These are phyloP conservation scores for Sepioteuthis lessoniana DNA, from an alignment of 2,888 invertebrate genomes.

Conservation along the genomic window DNA sequence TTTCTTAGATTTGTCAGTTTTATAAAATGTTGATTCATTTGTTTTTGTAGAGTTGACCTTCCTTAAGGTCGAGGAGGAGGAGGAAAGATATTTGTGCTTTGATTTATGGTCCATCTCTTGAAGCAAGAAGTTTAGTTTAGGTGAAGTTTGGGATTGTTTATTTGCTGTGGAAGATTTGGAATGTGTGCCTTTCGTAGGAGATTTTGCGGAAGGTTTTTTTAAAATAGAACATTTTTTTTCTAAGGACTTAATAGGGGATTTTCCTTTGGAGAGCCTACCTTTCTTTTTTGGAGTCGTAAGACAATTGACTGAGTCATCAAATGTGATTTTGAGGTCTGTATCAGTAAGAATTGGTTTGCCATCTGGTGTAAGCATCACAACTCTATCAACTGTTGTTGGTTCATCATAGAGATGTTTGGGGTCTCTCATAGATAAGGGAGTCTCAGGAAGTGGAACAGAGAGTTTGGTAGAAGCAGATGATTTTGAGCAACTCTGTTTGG, in stretches of 20 bases:
- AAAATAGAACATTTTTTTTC: not conserved
- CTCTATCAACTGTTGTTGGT: constrained; percentile 37
- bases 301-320: not conserved
- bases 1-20: not conserved
- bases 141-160: not conserved
- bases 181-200: not conserved
- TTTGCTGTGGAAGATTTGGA: not conserved
- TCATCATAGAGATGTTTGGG: not conserved
- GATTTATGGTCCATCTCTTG: not conserved
- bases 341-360: not conserved
- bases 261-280: not conserved
- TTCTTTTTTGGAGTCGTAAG: not conserved
- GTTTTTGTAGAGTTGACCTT: not conserved
- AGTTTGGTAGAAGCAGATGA: not conserved
- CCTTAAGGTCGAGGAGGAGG: not conserved
- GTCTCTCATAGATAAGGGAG: not conserved
- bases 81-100: not conserved
- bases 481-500: not conserved
- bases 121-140: not conserved
- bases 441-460: not conserved
- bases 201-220: not conserved
- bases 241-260: not conserved
- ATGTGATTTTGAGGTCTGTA: not conserved
- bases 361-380: constrained; percentile 41
- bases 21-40: not conserved